Evolutionary conservation across 2,113 vertebrate species (phyloP).

Genomic region (Poecilia latipinna): DNA sequence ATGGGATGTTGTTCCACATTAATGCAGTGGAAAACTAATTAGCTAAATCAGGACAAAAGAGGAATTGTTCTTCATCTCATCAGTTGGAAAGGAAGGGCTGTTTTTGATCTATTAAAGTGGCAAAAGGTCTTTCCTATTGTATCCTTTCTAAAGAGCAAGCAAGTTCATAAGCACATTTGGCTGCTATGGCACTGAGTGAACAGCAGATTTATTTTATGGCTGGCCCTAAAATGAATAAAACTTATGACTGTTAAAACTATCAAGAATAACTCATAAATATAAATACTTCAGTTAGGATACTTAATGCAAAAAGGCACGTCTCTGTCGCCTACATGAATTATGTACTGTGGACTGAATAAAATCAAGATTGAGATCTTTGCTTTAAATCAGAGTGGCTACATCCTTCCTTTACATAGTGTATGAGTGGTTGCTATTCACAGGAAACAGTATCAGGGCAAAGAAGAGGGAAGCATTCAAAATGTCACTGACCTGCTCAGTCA

Average conservation of each 20-base stretch:
- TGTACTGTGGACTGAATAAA: not conserved
- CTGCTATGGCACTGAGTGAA: not conserved
- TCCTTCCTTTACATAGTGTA: not conserved
- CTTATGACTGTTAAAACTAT: not conserved
- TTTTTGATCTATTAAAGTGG: not conserved
- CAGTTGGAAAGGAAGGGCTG: not conserved
- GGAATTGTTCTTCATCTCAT: too few species aligned
- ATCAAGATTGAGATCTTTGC: not conserved
- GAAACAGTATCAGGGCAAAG: conserved; percentile 25
- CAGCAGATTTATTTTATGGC: not conserved
- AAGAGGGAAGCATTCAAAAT: conserved; percentile 54
- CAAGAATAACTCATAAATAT: not conserved
- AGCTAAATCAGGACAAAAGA: not conserved
- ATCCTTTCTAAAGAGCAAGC: not conserved
- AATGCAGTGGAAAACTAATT: too few species aligned
- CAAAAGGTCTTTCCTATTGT: not conserved
- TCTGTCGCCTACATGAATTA: not conserved
- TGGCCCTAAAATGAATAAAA: not conserved
- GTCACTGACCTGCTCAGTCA: conserved; percentile 32
- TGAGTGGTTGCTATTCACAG: not conserved
- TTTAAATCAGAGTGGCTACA: not conserved
- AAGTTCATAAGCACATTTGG: not conserved
- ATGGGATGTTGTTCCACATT: too few species aligned
- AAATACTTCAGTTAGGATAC: not conserved
- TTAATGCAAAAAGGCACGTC: not conserved